phyloP scores from a whole-genome alignment of 37 sponge, comb jelly and placozoan species.

The Hormiphora californensis region DNA sequence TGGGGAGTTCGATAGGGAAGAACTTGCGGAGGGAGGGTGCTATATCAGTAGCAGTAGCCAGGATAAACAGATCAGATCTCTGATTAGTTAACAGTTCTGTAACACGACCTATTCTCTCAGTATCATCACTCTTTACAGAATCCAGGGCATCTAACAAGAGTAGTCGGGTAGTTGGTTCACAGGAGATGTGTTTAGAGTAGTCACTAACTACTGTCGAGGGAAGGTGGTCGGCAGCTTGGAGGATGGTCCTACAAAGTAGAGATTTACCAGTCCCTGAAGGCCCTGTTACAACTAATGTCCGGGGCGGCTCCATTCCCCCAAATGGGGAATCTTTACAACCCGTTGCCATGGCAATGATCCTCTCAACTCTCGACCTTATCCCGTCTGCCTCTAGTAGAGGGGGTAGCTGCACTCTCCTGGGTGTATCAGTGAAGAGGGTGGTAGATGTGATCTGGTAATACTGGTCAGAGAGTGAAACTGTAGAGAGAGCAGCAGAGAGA shows the following conservation, averaged over 20 bases:
- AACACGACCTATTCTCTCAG: neutral
- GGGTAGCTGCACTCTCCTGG: neutral
- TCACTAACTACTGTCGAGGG: neutral
- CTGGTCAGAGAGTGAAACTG: neutral
- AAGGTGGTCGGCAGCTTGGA: neutral
- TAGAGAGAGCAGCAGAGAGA: neutral
- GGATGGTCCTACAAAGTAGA: slow-evolving; percentile 3
- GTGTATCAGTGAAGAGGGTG: neutral
- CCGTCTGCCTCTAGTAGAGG: neutral
- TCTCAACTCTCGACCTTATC: neutral
- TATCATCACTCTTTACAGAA: slow-evolving; percentile 9
- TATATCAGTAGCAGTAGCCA: neutral
- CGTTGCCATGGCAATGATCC: neutral
- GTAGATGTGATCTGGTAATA: slow-evolving; percentile 29
- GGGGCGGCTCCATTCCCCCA: slow-evolving; percentile 3
- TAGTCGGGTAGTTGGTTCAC: neutral
- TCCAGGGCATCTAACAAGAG: slow-evolving; percentile 7
- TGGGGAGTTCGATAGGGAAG: slow-evolving; percentile 26
- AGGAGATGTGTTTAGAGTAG: neutral
- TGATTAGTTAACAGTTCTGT: neutral
- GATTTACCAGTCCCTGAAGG: slow-evolving; percentile 49
- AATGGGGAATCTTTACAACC: neutral
- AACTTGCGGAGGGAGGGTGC: slow-evolving; percentile 4
- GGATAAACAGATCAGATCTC: neutral
- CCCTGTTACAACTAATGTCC: neutral